phyloP scores from a whole-genome alignment of 2,113 vertebrate genomes.

The Maccullochella peelii region DNA sequence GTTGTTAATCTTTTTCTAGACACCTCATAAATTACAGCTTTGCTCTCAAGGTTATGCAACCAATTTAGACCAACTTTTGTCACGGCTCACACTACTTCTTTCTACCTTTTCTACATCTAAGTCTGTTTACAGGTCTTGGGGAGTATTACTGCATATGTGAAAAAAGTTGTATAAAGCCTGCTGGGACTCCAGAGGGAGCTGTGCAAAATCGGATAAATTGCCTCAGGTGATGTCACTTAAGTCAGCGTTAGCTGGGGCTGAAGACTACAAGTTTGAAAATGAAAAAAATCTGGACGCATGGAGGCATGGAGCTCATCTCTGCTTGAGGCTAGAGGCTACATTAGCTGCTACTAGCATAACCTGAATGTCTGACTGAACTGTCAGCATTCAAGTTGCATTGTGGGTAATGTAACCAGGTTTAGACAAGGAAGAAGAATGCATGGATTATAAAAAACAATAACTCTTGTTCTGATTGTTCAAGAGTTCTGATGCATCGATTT shows the following conservation, averaged over 20 bases:
- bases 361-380: not conserved
- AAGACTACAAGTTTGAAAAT: not conserved
- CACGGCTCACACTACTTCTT: conserved; percentile 13
- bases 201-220: not conserved
- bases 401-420: not conserved
- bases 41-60: conserved; percentile 37
- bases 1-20: conserved; percentile 67
- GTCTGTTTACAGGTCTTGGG: not conserved
- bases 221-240: not conserved
- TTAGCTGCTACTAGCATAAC: not conserved
- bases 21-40: conserved; percentile 60
- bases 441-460: not conserved
- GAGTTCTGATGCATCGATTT: not conserved
- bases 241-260: too few relatives aligned
- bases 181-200: not conserved
- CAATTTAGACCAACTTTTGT: conserved; percentile 12
- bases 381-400: not conserved
- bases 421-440: not conserved
- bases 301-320: not conserved
- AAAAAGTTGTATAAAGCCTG: not conserved
- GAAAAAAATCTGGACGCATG: not conserved
- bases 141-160: too few relatives aligned
- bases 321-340: not conserved
- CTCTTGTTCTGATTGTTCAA: not conserved
- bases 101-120: not conserved